Percentiles rank a stretch among this genome's conserved stretches.
phyloP scores from a whole-genome alignment of 2,113 vertebrate genomes.

The Protobothrops flavoviridis region DNA sequence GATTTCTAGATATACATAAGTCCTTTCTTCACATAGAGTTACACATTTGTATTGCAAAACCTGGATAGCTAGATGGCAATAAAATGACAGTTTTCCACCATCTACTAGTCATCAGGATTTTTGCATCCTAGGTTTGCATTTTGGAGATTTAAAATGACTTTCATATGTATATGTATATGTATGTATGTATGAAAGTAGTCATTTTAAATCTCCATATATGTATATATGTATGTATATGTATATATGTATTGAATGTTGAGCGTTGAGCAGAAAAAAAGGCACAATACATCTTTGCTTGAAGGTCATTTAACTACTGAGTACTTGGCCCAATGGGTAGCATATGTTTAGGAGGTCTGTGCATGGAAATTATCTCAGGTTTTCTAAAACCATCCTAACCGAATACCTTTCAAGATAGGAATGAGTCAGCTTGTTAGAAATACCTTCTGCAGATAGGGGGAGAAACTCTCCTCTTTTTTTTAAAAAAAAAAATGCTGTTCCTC shows the following conservation, averaged over 20 bases:
- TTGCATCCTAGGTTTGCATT: neutral
- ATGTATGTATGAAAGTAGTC: too few relatives aligned
- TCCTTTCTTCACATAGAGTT: neutral
- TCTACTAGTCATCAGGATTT: neutral
- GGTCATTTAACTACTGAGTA: neutral
- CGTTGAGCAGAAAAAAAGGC: neutral
- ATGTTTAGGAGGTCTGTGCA: neutral
- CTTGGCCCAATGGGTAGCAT: neutral
- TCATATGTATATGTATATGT: neutral
- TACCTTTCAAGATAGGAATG: neutral
- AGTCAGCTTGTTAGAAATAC: neutral
- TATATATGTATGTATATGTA: neutral
- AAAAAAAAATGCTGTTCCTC: too few relatives aligned
- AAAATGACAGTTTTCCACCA: neutral
- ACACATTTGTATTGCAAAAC: neutral
- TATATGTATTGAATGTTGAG: neutral
- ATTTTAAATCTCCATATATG: too few relatives aligned
- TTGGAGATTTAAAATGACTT: neutral
- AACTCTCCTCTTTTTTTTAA: neutral
- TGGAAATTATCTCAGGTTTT: neutral
- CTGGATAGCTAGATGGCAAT: neutral
- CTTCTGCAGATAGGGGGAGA: constrained; percentile 22
- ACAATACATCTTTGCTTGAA: neutral
- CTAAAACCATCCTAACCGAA: neutral
- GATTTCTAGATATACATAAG: neutral